Conservation (phyloP, 2,113 vertebrate species). For the Saccopteryx bilineata region DNA sequence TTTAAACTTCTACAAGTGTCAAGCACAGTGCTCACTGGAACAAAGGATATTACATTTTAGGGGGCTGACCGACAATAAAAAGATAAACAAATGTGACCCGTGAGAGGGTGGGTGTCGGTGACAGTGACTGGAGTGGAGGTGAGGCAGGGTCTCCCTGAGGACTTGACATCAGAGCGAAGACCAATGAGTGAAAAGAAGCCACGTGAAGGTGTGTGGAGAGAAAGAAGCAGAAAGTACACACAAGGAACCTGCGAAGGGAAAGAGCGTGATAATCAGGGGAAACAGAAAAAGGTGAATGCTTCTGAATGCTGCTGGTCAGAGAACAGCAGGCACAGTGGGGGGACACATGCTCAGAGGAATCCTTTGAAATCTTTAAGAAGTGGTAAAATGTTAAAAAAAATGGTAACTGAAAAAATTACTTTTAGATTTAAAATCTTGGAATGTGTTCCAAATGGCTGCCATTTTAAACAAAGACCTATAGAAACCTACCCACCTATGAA, state of each 20-base stretch:
- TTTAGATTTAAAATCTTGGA: background rate
- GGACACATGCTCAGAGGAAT: too few relatives aligned
- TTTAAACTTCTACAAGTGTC: background rate
- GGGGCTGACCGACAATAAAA: background rate
- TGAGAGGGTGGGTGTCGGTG: background rate
- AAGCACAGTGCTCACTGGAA: background rate
- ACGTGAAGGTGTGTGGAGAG: background rate
- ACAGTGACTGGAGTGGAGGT: background rate
- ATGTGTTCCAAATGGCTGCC: background rate
- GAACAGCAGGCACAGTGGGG: rapidly evolving
- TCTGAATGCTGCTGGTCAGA: too few relatives aligned
- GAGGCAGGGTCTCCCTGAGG: background rate
- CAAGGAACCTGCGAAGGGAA: background rate
- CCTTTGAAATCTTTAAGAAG: rapidly evolving
- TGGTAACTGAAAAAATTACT: background rate
- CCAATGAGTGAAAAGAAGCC: background rate
- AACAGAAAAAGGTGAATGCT: background rate
- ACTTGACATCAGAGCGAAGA: background rate
- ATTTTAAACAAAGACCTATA: background rate
- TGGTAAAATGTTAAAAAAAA: background rate
- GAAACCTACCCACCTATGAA: background rate
- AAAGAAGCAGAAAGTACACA: background rate
- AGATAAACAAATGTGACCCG: background rate
- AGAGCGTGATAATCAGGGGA: background rate
- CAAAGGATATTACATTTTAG: background rate